Percentiles rank a stretch among this genome's conserved stretches.
Evolutionary conservation across 2,888 invertebrate species (phyloP).

Genomic region (Sycophila texana): DNA sequence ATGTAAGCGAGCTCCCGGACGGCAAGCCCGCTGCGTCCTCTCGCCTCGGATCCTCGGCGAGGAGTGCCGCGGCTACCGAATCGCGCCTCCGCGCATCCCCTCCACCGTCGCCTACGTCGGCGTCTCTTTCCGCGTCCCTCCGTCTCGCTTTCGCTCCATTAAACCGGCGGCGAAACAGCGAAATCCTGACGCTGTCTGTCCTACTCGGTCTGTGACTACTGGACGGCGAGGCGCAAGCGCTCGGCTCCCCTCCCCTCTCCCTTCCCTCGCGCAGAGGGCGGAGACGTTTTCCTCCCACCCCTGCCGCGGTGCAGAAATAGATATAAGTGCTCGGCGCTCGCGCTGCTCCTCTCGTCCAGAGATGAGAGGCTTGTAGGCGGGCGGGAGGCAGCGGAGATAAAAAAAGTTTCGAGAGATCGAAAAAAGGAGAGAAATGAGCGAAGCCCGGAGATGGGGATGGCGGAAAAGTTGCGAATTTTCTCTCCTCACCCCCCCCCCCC

Average conservation of each 20-base stretch:
- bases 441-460: slow-evolving; percentile 16
- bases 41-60: slow-evolving; percentile 61
- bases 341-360: slow-evolving; percentile 14
- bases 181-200: slow-evolving; percentile 51
- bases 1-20: background rate
- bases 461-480: slow-evolving; percentile 48
- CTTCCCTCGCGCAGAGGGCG: background rate
- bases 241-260: slow-evolving; percentile 1
- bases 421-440: slow-evolving; percentile 34
- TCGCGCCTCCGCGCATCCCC: slow-evolving; percentile 17
- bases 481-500: background rate
- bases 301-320: slow-evolving; percentile 34
- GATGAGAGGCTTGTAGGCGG: slow-evolving; percentile 17
- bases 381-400: slow-evolving; percentile 32
- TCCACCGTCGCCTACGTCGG: background rate
- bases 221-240: slow-evolving; percentile 52
- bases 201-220: slow-evolving; percentile 53
- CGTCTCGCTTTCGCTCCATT: slow-evolving; percentile 54
- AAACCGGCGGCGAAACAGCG: slow-evolving; percentile 37
- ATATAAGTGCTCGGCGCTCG: background rate
- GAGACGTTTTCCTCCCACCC: slow-evolving; percentile 13
- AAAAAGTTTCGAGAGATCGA: slow-evolving; percentile 54
- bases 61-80: slow-evolving; percentile 60
- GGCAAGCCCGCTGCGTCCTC: slow-evolving; percentile 23
- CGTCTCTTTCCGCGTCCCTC: background rate